Evolutionary conservation across 2,113 vertebrate species (phyloP).

Genomic region (Sceloporus undulatus): DNA sequence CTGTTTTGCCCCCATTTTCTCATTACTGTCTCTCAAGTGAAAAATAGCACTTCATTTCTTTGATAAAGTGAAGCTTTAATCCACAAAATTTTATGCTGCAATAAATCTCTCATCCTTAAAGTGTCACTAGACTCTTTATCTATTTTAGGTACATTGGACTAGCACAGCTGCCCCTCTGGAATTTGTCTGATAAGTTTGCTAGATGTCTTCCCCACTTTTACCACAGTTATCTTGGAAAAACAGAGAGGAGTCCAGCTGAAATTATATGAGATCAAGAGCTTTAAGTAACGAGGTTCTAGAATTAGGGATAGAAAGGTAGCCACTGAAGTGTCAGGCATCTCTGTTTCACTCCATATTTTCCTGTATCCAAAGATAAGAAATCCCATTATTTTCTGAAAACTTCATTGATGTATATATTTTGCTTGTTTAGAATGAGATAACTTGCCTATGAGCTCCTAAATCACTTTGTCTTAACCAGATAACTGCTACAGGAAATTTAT

Average conservation of each 20-base stretch:
- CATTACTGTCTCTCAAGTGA: not conserved
- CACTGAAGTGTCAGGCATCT: not conserved
- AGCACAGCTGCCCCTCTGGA: not conserved
- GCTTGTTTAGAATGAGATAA: not conserved
- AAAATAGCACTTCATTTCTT: not conserved
- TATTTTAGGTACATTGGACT: not conserved
- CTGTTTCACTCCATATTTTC: not conserved
- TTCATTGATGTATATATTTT: not conserved
- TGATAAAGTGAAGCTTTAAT: not conserved
- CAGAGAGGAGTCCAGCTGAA: not conserved
- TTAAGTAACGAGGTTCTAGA: slow-evolving; percentile 1
- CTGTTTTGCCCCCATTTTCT: not conserved
- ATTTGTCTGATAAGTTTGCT: not conserved
- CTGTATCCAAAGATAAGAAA: not conserved
- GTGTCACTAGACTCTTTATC: not conserved
- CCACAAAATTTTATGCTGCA: not conserved
- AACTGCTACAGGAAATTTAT: not conserved
- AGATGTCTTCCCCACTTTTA: not conserved
- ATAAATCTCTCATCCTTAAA: not conserved
- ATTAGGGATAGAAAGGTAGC: not conserved
- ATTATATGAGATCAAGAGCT: not conserved
- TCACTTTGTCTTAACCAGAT: not conserved
- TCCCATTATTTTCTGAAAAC: not conserved
- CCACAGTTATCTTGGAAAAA: not conserved
- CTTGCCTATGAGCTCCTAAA: not conserved